Evolutionary conservation across 2,888 invertebrate genomes (phyloP), one percentile per base, ranked within the genome.

Genomic region (Marronus borbonicus): DNA sequence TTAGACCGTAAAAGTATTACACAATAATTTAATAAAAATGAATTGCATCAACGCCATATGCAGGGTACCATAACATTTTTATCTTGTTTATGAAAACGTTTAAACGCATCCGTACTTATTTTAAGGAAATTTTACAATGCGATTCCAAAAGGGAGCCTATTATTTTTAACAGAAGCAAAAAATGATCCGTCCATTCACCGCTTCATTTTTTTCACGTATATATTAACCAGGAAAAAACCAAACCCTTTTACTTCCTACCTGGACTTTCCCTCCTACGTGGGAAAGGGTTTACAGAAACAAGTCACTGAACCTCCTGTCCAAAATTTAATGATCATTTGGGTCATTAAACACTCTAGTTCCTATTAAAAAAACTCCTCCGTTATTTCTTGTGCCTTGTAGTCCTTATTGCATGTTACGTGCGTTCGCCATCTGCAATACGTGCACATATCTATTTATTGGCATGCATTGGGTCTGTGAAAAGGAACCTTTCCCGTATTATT

Each of bases 181-280:
- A 81, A 81, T 44, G 50, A 49, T 70, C 80, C 80, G 76, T 78
- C 78, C 79, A 72, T 78, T 78, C 68, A 80, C 76, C 31, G 31
- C 81, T 78, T 79, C 76, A 39, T 78, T 79, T 79, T 80, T 80
- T 80, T 72, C 74, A 76, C 72, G 39, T 64, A 76, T 44, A 55
- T 66, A 64, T 60, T 60, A 52, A 75, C 5, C 44, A 44, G 50
- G 76, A 78, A 77, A 78, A 31, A 31, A 31, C 31, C 0, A 31
- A 82, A 80, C 80, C 81, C 81, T 82, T 82, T 82, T 81, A 81
- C 78, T 81, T 81, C 81, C 81, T 82, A 82, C 82, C 82, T 82
- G 82, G 65, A 76, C 66, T 82, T 78, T 76, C 78, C 80, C 78
- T 77, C 58, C 78, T 79, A 79, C 80, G 80, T 81, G 82, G 80